Percentiles rank a stretch among this genome's conserved stretches.
Evolutionary conservation across 1,140 invertebrate genomes (phyloP).

Genomic region (Papilio dardanus): DNA sequence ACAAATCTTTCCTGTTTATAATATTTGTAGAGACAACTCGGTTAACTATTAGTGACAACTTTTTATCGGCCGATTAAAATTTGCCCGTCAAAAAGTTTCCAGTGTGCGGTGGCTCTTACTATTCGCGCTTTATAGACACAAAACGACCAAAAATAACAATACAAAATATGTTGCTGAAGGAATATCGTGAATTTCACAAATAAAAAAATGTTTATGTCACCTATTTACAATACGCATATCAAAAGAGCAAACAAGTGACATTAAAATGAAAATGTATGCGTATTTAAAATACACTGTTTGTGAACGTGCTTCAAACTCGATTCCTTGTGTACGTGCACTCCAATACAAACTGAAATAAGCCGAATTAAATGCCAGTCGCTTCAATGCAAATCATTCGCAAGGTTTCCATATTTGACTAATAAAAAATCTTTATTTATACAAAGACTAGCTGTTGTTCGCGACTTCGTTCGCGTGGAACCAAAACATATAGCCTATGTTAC

Average conservation of each 20-base stretch:
- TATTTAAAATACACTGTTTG: conserved; percentile 31
- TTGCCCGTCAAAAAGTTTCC: too few species aligned
- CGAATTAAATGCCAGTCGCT: neutral
- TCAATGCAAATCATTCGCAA: neutral
- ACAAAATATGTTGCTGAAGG: neutral
- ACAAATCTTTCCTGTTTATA: too few species aligned
- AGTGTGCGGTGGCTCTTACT: too few species aligned
- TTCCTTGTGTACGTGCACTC: neutral
- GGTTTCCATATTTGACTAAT: neutral
- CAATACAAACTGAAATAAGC: conserved; percentile 18
- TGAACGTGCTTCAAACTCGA: conserved; percentile 28
- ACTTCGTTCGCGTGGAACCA: too few species aligned
- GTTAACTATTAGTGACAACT: too few species aligned
- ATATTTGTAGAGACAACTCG: too few species aligned
- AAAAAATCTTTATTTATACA: conserved; percentile 2
- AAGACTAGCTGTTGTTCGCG: neutral
- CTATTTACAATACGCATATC: neutral
- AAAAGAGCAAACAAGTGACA: conserved; percentile 3
- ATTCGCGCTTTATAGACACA: neutral
- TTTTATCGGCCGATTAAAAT: too few species aligned
- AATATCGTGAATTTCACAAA: neutral
- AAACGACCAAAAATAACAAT: too few species aligned
- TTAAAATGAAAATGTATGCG: conserved; percentile 22
- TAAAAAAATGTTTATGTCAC: neutral
- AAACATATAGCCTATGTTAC: too few species aligned